Conservation (phyloP, 2,888 invertebrate genomes). For the Phoronis australis region DNA sequence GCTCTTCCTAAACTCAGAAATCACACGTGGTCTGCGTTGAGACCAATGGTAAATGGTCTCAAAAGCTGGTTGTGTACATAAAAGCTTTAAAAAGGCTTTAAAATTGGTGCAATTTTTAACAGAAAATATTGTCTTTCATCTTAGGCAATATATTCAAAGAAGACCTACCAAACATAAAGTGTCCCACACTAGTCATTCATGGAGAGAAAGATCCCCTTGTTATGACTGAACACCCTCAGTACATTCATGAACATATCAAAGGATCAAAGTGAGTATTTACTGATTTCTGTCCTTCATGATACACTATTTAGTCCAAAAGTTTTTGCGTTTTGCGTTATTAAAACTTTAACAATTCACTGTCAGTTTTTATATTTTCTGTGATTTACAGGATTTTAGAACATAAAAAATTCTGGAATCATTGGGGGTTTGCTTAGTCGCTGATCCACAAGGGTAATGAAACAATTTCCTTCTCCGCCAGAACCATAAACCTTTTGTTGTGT, state of each 20-base stretch:
- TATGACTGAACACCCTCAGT: slow-evolving; percentile 67
- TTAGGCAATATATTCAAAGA: slow-evolving; percentile 69
- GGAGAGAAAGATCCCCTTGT: slow-evolving; percentile 79
- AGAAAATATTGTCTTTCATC: background rate
- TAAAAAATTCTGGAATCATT: too few relatives aligned
- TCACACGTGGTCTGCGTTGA: too few relatives aligned
- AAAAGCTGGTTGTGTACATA: slow-evolving; percentile 31
- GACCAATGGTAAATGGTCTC: too few relatives aligned
- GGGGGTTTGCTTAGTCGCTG: too few relatives aligned
- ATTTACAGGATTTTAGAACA: too few relatives aligned
- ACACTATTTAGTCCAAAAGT: too few relatives aligned
- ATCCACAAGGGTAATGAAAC: too few relatives aligned
- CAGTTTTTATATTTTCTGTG: background rate
- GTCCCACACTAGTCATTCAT: slow-evolving; percentile 76
- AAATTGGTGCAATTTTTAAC: slow-evolving; percentile 54
- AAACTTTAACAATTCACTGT: background rate
- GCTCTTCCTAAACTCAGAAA: too few relatives aligned
- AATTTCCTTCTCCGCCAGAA: too few relatives aligned
- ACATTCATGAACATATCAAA: slow-evolving; percentile 65
- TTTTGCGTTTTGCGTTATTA: background rate
- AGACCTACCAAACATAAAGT: slow-evolving; percentile 62
- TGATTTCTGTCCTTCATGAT: too few relatives aligned
- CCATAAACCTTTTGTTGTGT: too few relatives aligned
- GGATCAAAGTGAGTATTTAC: slow-evolving; percentile 67
- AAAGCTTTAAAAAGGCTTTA: slow-evolving; percentile 60